Evolutionary conservation across 2,797 vertebrate species (phyloP).

Genomic region (Coregonus ussuriensis): DNA sequence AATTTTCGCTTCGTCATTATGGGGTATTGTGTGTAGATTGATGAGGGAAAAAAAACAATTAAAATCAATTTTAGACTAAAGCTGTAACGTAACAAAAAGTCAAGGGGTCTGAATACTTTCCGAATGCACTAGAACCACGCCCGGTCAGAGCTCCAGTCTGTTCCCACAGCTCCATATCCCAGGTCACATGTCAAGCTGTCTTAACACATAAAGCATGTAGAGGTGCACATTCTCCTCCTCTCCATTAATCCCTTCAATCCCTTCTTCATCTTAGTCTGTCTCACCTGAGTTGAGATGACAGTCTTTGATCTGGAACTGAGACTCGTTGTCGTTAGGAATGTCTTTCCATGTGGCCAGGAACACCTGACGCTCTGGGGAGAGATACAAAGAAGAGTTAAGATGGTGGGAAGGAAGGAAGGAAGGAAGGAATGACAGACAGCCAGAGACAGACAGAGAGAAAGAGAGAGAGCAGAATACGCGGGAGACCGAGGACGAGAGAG

Average conservation of each 20-base stretch:
- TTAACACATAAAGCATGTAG: not conserved
- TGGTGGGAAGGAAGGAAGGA: too few relatives aligned
- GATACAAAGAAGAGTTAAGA: conserved; percentile 25
- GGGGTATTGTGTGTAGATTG: too few relatives aligned
- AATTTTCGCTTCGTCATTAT: too few relatives aligned
- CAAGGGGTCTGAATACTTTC: too few relatives aligned
- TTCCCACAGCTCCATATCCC: not conserved
- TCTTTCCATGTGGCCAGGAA: conserved; percentile 99
- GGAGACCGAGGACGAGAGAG: not conserved
- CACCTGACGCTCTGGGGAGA: conserved; percentile 87
- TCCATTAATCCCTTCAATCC: not conserved
- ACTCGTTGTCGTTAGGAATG: conserved; percentile 94
- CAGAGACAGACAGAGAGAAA: not conserved
- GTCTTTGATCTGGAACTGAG: conserved; percentile 96
- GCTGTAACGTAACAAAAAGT: too few relatives aligned
- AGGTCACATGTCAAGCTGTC: not conserved
- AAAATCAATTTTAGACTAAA: too few relatives aligned
- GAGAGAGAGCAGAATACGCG: not conserved
- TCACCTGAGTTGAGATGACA: conserved; percentile 90
- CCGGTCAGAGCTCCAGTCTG: too few relatives aligned
- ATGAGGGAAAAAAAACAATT: too few relatives aligned
- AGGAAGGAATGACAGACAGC: not conserved
- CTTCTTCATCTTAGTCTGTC: not conserved
- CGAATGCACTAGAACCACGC: too few relatives aligned
- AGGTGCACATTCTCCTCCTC: not conserved